A percentile compares a stretch with the other conserved stretches of the same genome.
These are phyloP conservation scores for Scophthalmus maximus DNA, from an alignment of 2,113 vertebrate genomes.

Conservation along the genomic window DNA sequence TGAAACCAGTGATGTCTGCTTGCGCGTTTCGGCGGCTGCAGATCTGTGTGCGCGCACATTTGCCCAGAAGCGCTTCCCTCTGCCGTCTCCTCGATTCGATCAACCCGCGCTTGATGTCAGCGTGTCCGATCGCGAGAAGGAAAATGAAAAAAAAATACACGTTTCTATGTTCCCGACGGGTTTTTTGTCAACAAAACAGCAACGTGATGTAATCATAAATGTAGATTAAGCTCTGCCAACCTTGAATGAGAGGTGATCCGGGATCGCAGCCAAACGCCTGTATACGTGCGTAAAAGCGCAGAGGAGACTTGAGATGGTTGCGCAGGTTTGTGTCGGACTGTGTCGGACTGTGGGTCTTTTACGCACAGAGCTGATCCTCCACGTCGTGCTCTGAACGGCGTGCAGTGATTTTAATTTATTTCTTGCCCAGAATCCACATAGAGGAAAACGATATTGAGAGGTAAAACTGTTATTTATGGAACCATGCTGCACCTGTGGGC, in stretches of 20 bases:
- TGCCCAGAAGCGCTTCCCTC: slow-evolving; percentile 10
- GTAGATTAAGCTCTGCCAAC: not conserved
- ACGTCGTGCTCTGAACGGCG: not conserved
- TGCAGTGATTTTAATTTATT: not conserved
- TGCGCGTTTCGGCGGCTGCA: not conserved
- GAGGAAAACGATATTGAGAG: no score
- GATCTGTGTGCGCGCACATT: not conserved
- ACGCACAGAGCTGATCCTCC: slow-evolving; percentile 18
- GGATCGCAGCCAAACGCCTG: slow-evolving; percentile 22
- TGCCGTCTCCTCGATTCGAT: slow-evolving; percentile 22
- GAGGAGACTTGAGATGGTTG: slow-evolving; percentile 6
- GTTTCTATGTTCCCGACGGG: not conserved
- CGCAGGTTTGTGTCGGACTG: slow-evolving; percentile 3
- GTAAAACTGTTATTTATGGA: no score
- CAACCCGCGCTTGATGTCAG: slow-evolving; percentile 4
- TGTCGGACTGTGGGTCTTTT: not conserved
- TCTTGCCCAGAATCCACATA: not conserved
- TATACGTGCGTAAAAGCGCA: slow-evolving; percentile 47
- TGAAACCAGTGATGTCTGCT: not conserved
- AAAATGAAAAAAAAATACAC: not conserved
- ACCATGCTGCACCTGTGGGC: not conserved
- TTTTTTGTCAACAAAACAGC: not conserved
- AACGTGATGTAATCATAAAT: not conserved
- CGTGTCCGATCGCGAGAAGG: no score
- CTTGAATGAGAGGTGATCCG: not conserved